phyloP scores from a whole-genome alignment of 2,797 vertebrate genomes.

The Scarus forsteni region DNA sequence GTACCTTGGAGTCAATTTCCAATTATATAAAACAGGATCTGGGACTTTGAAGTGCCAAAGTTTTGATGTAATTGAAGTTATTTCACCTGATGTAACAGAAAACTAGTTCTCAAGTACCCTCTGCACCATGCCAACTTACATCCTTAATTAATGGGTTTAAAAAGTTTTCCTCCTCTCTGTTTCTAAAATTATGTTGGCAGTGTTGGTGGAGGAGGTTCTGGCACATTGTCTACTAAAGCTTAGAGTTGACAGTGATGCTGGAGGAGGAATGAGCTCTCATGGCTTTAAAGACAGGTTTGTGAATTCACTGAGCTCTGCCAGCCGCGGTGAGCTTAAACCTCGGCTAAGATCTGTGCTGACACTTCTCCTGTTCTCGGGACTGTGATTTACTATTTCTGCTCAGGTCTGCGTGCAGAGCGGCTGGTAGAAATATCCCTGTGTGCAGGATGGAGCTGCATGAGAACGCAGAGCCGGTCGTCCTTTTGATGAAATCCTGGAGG shows the following conservation, averaged over 20 bases:
- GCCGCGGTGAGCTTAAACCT: slow-evolving; percentile 49
- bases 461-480: slow-evolving; percentile 28
- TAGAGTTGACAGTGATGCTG: slow-evolving; percentile 17
- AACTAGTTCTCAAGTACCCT: neutral
- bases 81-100: neutral
- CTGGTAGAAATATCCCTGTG: slow-evolving; percentile 21
- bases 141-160: neutral
- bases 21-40: neutral
- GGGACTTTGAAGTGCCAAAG: too few relatives aligned
- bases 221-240: slow-evolving; percentile 22
- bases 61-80: neutral
- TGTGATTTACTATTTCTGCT: slow-evolving; percentile 30
- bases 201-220: slow-evolving; percentile 34
- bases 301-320: slow-evolving; percentile 42
- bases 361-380: slow-evolving; percentile 11
- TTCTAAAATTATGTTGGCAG: slow-evolving; percentile 10
- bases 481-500: slow-evolving; percentile 53
- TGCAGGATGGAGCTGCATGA: slow-evolving; percentile 35
- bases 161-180: neutral
- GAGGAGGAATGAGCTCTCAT: slow-evolving; percentile 25
- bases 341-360: slow-evolving; percentile 26
- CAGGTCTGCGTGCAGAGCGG: slow-evolving; percentile 3
- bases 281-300: slow-evolving; percentile 35
- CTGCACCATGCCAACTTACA: neutral
- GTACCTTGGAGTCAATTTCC: neutral